These are phyloP conservation scores for Diarsia rubi DNA, from an alignment of 2,888 invertebrate species.

Conservation along the genomic window DNA sequence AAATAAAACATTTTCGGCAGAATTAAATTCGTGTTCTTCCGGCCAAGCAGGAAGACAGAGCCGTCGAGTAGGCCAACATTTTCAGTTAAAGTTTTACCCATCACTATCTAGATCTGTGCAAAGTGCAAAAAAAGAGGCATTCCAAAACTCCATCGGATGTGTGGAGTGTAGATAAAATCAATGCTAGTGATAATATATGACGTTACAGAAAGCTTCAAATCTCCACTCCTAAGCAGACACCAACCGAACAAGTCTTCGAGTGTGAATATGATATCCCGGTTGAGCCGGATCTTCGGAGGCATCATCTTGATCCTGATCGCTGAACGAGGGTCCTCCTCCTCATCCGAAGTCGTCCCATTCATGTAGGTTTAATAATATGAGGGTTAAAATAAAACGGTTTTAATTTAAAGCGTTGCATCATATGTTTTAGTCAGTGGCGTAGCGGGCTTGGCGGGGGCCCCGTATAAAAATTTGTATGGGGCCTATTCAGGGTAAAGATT, in stretches of 20 bases:
- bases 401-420: too few species aligned
- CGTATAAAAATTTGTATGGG: too few species aligned
- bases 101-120: background rate
- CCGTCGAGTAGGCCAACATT: background rate
- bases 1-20: background rate
- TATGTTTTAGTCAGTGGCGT: too few species aligned
- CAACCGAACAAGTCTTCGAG: conserved; percentile 87
- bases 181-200: background rate
- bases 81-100: background rate
- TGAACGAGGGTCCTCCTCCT: conserved; percentile 70
- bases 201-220: background rate
- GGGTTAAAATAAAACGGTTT: conserved; percentile 6
- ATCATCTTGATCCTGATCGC: conserved; percentile 84
- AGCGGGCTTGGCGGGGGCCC: too few species aligned
- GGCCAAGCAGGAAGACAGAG: background rate
- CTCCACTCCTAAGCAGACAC: conserved; percentile 31
- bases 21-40: background rate
- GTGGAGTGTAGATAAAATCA: background rate
- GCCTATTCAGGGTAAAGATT: too few species aligned
- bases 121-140: background rate
- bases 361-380: conserved; percentile 70
- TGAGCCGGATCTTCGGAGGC: conserved; percentile 86
- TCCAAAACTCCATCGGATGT: background rate
- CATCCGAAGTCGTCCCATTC: conserved; percentile 77
- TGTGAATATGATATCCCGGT: conserved; percentile 87